A percentile compares a stretch with the other conserved stretches of the same genome.
Evolutionary conservation across 2,113 vertebrate genomes (phyloP).

Genomic region (Pheucticus melanocephalus): DNA sequence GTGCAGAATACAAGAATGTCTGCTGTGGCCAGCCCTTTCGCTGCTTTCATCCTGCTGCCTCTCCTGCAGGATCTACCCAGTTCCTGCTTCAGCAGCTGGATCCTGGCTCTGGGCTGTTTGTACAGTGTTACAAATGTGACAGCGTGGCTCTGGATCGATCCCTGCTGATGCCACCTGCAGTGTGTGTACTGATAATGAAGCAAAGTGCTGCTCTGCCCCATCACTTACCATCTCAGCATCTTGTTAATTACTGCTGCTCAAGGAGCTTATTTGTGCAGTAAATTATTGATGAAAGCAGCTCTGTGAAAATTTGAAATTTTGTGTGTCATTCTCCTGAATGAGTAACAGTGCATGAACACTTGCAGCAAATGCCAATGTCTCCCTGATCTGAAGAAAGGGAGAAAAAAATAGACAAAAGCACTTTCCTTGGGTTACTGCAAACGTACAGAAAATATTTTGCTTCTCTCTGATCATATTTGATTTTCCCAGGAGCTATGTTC

Average conservation of each 20-base stretch:
- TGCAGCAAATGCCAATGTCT: rapidly evolving
- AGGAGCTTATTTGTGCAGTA: neutral
- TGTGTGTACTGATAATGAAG: neutral
- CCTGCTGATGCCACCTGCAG: neutral
- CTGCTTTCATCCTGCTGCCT: neutral
- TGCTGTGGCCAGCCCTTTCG: neutral
- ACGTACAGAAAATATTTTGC: neutral
- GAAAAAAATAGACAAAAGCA: neutral
- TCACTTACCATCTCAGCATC: neutral
- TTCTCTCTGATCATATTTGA: neutral
- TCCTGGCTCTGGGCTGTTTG: neutral
- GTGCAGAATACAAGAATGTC: neutral
- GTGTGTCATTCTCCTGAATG: neutral
- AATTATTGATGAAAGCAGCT: neutral
- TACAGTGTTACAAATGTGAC: rapidly evolving
- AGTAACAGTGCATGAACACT: neutral
- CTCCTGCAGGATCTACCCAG: neutral
- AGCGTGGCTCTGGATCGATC: rapidly evolving
- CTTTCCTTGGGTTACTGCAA: neutral
- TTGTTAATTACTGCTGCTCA: neutral
- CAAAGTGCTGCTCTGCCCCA: neutral
- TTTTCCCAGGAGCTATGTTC: neutral
- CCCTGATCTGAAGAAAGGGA: rapidly evolving
- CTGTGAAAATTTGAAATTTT: neutral
- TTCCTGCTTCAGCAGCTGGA: neutral